Evolutionary conservation across 2,113 vertebrate genomes (phyloP).

Genomic region (Aphelocoma coerulescens): DNA sequence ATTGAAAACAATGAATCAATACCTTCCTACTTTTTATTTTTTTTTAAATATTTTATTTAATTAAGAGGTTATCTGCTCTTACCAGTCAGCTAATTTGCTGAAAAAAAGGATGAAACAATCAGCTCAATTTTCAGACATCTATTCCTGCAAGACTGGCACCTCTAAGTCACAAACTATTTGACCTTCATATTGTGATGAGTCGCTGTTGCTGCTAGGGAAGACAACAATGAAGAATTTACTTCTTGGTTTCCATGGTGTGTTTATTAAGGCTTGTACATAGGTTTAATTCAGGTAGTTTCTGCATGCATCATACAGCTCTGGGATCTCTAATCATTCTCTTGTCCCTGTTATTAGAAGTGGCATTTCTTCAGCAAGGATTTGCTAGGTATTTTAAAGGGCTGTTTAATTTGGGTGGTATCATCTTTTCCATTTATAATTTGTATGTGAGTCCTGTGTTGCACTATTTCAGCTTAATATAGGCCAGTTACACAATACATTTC

Average conservation of each 20-base stretch:
- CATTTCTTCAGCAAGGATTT: neutral
- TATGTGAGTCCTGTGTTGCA: neutral
- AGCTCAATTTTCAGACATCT: neutral
- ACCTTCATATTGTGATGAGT: neutral
- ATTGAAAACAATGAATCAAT: conserved; percentile 11
- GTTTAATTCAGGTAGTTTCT: neutral
- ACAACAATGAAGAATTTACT: neutral
- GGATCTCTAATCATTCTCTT: neutral
- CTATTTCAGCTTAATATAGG: neutral
- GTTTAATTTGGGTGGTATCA: neutral
- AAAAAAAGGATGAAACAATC: neutral
- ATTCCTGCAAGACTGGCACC: neutral
- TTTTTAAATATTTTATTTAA: neutral
- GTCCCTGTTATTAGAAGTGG: neutral
- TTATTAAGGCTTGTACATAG: neutral
- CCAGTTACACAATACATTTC: neutral
- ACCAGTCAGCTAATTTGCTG: neutral
- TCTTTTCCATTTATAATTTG: neutral
- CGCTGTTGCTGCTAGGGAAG: neutral
- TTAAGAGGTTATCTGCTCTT: neutral
- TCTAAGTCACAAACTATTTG: neutral
- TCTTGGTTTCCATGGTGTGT: neutral
- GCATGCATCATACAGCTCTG: neutral
- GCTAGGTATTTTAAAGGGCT: neutral
- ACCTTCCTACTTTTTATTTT: neutral